phyloP scores from a whole-genome alignment of 2,113 vertebrate species.

The Rallus limicola region DNA sequence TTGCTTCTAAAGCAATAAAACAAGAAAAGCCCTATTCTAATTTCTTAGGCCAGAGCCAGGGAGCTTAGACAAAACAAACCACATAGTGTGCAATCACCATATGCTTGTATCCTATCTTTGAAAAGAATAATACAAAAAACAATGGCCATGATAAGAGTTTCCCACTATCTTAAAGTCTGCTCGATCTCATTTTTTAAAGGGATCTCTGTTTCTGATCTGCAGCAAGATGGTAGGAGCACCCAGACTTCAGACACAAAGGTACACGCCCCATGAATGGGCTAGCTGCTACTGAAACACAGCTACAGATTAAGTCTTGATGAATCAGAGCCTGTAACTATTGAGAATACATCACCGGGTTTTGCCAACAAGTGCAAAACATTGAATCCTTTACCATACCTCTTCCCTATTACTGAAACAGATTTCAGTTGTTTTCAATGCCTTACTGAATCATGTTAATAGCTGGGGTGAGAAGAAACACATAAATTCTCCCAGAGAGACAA shows the following conservation, averaged over 20 bases:
- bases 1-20: background rate
- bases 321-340: background rate
- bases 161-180: background rate
- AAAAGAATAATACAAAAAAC: background rate
- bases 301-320: slow-evolving; percentile 14
- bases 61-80: background rate
- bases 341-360: background rate
- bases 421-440: background rate
- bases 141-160: background rate
- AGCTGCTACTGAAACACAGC: background rate
- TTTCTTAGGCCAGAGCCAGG: background rate
- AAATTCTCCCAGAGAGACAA: background rate
- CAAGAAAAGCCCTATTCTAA: background rate
- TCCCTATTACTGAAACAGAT: background rate
- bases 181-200: background rate
- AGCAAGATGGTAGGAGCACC: background rate
- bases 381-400: too few relatives aligned
- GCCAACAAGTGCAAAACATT: background rate
- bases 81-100: background rate
- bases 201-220: background rate
- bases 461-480: background rate
- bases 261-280: background rate
- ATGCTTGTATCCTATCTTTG: background rate
- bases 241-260: background rate
- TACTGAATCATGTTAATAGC: background rate